Conservation (phyloP, 2,113 vertebrate genomes). For the Gadus macrocephalus region DNA sequence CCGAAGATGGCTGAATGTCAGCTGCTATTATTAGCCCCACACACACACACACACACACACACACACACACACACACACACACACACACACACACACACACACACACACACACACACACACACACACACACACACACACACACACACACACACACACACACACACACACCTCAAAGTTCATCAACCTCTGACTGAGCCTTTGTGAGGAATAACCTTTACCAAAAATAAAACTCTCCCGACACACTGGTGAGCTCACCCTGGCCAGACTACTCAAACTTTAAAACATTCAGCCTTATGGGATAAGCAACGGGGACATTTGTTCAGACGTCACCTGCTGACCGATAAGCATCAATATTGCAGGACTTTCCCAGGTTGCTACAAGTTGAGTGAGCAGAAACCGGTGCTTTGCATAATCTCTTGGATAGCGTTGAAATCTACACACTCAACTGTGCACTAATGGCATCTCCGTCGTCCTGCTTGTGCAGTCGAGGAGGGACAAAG, state of each 20-base stretch:
- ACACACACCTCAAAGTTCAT: neutral
- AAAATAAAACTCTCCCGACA: slow-evolving; percentile 15
- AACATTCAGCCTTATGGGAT: slow-evolving; percentile 23
- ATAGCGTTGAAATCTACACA: slow-evolving; percentile 4
- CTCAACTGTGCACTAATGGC: slow-evolving; percentile 28
- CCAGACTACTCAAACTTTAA: slow-evolving; percentile 22
- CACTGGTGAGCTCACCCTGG: slow-evolving; percentile 10
- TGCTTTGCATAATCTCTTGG: slow-evolving; percentile 18
- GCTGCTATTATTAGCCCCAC: slow-evolving; percentile 49
- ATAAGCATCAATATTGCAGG: slow-evolving; percentile 45
- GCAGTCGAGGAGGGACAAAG: neutral
- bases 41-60: neutral
- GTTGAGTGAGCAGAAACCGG: slow-evolving; percentile 1
- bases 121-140: slow-evolving; percentile 2
- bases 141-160: slow-evolving; percentile 1
- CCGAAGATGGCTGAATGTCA: slow-evolving; percentile 59
- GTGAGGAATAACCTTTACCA: slow-evolving; percentile 13
- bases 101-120: too few relatives aligned
- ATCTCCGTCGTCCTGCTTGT: neutral
- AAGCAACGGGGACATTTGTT: slow-evolving; percentile 8
- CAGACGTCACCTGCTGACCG: slow-evolving; percentile 1
- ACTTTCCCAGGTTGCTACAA: slow-evolving; percentile 24
- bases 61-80: too few relatives aligned
- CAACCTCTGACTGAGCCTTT: neutral
- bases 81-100: too few relatives aligned